Conservation (phyloP, 2,888 invertebrate species). For the Brenthis ino region DNA sequence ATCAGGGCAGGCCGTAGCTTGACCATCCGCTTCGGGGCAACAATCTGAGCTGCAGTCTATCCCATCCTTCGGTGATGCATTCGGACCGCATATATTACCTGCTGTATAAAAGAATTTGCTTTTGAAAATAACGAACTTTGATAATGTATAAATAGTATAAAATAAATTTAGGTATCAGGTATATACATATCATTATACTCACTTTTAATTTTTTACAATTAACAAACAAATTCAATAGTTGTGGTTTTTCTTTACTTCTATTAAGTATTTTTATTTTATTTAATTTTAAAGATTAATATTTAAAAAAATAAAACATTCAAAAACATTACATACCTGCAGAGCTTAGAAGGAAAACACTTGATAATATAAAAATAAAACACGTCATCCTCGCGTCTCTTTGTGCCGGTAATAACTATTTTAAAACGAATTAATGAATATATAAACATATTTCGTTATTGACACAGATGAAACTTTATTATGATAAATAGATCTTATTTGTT, state of each 20-base stretch:
- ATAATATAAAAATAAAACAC: slow-evolving; percentile 3
- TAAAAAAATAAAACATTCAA: neutral
- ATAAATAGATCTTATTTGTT: no score
- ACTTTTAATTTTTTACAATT: no score
- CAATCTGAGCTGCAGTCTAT: slow-evolving; percentile 47
- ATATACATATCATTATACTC: no score
- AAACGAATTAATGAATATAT: no score
- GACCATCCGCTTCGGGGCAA: slow-evolving; percentile 46
- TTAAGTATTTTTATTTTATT: neutral
- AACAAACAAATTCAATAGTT: no score
- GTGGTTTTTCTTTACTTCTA: no score
- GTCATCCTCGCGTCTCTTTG: slow-evolving; percentile 15
- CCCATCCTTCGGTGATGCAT: slow-evolving; percentile 44
- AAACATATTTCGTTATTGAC: no score
- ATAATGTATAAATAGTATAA: neutral
- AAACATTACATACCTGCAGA: slow-evolving; percentile 20
- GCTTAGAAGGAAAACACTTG: slow-evolving; percentile 16
- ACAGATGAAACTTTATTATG: no score
- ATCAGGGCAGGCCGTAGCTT: slow-evolving; percentile 21
- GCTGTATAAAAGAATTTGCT: neutral
- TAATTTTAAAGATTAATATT: neutral
- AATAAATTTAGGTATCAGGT: neutral
- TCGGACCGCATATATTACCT: slow-evolving; percentile 38
- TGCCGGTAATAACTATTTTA: no score
- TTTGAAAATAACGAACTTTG: neutral